Evolutionary conservation across 2,888 invertebrate species (phyloP).

Genomic region (Strigamia transsilvanica): DNA sequence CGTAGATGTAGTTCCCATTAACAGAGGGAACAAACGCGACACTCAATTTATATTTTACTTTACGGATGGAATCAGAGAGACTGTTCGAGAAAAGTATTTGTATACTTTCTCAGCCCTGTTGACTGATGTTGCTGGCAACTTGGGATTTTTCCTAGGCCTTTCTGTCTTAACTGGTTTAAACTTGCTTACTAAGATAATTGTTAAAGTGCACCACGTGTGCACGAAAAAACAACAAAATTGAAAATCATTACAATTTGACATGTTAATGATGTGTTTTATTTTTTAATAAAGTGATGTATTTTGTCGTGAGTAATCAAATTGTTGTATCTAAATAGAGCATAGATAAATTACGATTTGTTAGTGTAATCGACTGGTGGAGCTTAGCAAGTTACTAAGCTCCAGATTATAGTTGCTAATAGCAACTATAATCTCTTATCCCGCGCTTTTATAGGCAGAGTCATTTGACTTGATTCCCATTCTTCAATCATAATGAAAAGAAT

Average conservation of each 20-base stretch:
- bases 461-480: no score
- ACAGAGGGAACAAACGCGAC: background rate
- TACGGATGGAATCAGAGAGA: conserved; percentile 8
- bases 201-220: background rate
- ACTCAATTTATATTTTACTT: conserved; percentile 12
- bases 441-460: no score
- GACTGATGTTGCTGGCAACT: conserved; percentile 6
- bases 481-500: no score
- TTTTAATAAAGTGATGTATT: background rate
- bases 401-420: no score
- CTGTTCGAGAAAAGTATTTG: background rate
- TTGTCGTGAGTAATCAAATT: background rate
- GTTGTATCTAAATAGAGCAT: background rate
- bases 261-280: background rate
- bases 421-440: no score
- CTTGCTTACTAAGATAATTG: background rate
- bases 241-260: no score
- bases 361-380: no score
- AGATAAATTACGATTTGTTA: no score
- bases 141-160: conserved; percentile 32
- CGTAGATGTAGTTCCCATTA: background rate
- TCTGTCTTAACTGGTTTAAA: conserved; percentile 29
- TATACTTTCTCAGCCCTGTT: conserved; percentile 1
- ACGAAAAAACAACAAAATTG: background rate
- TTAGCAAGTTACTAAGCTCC: no score